Percentiles rank a stretch among this genome's conserved stretches.
Conservation (phyloP, 1,140 invertebrate genomes). For the Orchestia grillus region DNA sequence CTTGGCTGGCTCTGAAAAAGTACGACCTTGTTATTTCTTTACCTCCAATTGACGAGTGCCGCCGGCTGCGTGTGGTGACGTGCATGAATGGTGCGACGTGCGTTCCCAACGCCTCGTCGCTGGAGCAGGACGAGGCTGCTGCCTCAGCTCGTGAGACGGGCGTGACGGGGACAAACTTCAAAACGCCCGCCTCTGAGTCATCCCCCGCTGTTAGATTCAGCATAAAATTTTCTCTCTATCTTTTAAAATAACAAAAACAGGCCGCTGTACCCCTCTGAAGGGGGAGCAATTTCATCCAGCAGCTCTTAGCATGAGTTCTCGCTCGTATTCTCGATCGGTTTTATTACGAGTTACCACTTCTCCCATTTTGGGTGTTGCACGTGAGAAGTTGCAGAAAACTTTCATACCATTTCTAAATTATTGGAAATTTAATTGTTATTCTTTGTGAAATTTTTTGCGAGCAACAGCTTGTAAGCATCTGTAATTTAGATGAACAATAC, state of each 20-base stretch:
- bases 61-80: neutral
- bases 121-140: neutral
- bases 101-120: neutral
- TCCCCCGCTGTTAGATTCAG: neutral
- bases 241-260: neutral
- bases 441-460: too few relatives aligned
- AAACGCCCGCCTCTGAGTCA: neutral
- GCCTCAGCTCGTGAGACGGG: neutral
- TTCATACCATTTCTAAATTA: too few relatives aligned
- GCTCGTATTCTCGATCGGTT: neutral
- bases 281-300: neutral
- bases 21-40: conserved; percentile 70
- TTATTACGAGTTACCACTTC: too few relatives aligned
- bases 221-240: neutral
- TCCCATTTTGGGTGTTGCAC: too few relatives aligned
- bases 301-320: neutral
- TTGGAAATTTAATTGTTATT: too few relatives aligned
- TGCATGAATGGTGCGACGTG: neutral
- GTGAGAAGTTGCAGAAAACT: too few relatives aligned
- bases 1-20: conserved; percentile 99
- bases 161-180: neutral
- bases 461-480: too few relatives aligned
- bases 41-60: too few relatives aligned
- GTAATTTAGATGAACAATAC: too few relatives aligned
- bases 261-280: neutral